Percentiles rank a stretch among this genome's conserved stretches.
Conservation (phyloP, 2,113 vertebrate species). For the Verasper variegatus region DNA sequence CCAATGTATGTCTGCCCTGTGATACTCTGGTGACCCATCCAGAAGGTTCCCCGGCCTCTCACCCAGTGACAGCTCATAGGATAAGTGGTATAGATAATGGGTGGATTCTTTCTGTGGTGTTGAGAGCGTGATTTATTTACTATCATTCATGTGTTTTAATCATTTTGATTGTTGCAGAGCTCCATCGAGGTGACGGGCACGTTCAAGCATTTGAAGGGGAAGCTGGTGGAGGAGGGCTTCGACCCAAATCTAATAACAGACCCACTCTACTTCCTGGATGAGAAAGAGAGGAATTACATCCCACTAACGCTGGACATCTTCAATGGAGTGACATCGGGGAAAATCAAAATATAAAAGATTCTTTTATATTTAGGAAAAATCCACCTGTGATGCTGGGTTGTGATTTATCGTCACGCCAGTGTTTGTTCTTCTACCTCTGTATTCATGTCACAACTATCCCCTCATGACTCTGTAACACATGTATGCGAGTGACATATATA, state of each 20-base stretch:
- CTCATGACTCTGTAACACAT: too few relatives aligned
- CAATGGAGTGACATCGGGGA: slow-evolving; percentile 64
- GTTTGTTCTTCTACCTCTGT: too few relatives aligned
- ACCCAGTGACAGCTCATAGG: too few relatives aligned
- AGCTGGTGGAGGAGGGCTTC: slow-evolving; percentile 78
- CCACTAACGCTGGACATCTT: slow-evolving; percentile 73
- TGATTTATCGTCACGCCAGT: too few relatives aligned
- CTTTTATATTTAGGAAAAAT: too few relatives aligned
- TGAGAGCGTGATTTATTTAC: not conserved
- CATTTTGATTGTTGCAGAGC: slow-evolving; percentile 60
- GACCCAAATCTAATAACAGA: slow-evolving; percentile 72
- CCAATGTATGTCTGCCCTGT: too few relatives aligned
- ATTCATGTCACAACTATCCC: too few relatives aligned
- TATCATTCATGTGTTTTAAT: not conserved
- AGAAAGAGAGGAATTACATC: slow-evolving; percentile 67
- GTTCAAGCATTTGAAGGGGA: slow-evolving; percentile 85
- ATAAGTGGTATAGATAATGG: too few relatives aligned
- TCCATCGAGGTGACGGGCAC: slow-evolving; percentile 84
- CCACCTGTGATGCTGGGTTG: too few relatives aligned
- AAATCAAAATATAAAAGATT: slow-evolving; percentile 76
- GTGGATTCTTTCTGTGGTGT: not conserved
- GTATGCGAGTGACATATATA: too few relatives aligned
- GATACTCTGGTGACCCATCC: too few relatives aligned
- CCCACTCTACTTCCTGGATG: slow-evolving; percentile 83
- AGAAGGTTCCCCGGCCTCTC: too few relatives aligned